Conservation (phyloP, 2,113 vertebrate genomes). For the Mesembrinibis cayennensis region DNA sequence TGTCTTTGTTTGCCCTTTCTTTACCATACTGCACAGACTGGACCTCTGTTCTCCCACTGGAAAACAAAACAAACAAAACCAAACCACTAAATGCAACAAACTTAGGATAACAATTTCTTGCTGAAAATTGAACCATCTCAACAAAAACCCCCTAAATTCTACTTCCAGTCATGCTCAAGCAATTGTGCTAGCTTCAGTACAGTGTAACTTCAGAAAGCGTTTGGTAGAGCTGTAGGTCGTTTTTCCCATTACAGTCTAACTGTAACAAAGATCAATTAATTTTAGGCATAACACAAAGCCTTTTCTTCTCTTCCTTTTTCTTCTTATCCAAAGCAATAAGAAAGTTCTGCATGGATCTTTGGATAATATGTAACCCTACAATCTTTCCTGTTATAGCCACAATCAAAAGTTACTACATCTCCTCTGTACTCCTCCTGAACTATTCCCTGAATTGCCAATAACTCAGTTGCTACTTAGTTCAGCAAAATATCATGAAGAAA, state of each 20-base stretch:
- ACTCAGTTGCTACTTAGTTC: neutral
- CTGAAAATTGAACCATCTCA: neutral
- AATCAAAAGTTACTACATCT: neutral
- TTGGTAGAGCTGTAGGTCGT: neutral
- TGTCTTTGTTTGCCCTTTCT: constrained; percentile 95
- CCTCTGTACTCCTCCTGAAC: neutral
- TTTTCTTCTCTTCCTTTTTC: neutral
- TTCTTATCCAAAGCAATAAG: neutral
- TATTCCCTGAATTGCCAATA: neutral
- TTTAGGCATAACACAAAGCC: neutral
- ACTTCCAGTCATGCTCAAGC: neutral
- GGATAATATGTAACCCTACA: neutral
- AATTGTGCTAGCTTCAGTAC: neutral
- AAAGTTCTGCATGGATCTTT: neutral
- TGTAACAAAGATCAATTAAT: neutral
- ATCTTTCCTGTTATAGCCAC: neutral
- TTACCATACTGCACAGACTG: constrained; percentile 99
- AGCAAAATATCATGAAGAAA: neutral
- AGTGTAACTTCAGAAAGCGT: neutral
- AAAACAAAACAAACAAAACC: constrained; percentile 60
- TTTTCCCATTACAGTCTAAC: neutral
- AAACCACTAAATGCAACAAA: neutral
- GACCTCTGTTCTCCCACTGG: constrained; percentile 94
- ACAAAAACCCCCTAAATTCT: neutral
- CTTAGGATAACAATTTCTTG: neutral